Evolutionary conservation across 2,797 vertebrate species (phyloP).

Genomic region (Gobionotothen gibberifrons): DNA sequence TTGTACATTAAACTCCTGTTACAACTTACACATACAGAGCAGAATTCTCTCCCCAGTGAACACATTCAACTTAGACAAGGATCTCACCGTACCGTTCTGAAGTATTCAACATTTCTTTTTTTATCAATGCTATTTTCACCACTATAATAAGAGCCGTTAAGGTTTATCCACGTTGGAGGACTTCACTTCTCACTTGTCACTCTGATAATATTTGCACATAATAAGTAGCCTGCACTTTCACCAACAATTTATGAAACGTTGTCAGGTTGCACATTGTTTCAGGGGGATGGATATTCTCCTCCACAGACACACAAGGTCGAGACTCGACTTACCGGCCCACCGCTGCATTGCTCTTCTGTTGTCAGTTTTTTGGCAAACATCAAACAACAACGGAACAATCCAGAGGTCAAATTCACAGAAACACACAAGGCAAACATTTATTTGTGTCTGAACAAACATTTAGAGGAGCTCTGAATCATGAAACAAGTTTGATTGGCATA

Average conservation of each 20-base stretch:
- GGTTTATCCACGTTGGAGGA: not conserved
- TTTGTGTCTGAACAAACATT: not conserved
- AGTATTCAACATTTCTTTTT: not conserved
- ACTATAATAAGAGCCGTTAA: not conserved
- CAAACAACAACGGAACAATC: no score
- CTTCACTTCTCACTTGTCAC: not conserved
- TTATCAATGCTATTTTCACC: not conserved
- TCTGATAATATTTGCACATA: not conserved
- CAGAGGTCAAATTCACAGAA: no score
- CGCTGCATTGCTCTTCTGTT: not conserved
- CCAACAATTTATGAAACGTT: not conserved
- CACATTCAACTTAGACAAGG: no score
- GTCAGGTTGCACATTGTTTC: not conserved
- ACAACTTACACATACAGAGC: no score
- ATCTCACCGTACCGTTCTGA: no score
- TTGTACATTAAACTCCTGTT: no score
- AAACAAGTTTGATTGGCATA: not conserved
- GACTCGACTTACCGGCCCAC: not conserved
- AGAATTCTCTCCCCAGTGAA: no score
- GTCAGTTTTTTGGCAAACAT: not conserved
- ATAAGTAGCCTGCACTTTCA: not conserved
- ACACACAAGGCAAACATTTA: no score
- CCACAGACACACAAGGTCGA: constrained; percentile 1
- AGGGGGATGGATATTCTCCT: not conserved
- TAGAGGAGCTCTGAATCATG: not conserved